These are phyloP conservation scores for Hyphantria cunea DNA, from an alignment of 1,140 invertebrate species.

Conservation along the genomic window DNA sequence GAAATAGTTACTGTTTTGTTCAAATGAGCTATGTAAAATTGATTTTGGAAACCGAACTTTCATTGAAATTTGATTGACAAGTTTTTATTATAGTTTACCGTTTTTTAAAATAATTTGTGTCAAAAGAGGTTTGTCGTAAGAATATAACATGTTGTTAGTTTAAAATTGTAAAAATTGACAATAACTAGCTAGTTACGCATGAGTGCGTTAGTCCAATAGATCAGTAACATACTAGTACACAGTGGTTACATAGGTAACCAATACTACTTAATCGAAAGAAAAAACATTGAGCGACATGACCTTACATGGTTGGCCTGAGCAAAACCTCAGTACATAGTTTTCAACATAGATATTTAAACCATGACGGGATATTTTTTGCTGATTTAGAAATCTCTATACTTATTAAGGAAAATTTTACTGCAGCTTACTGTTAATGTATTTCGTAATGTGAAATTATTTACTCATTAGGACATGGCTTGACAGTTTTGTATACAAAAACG, in stretches of 20 bases:
- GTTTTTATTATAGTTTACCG: background rate
- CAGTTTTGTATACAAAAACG: slow-evolving; percentile 16
- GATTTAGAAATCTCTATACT: slow-evolving; percentile 23
- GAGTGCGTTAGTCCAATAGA: too few relatives aligned
- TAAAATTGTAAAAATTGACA: too few relatives aligned
- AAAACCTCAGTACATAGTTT: slow-evolving; percentile 33
- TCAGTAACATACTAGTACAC: too few relatives aligned
- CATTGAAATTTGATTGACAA: too few relatives aligned
- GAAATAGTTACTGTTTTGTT: too few relatives aligned
- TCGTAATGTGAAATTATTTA: slow-evolving; percentile 18
- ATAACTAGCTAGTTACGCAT: too few relatives aligned
- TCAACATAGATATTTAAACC: slow-evolving; percentile 15
- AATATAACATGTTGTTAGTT: too few relatives aligned
- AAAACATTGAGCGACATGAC: slow-evolving; percentile 20
- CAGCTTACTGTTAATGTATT: slow-evolving; percentile 21
- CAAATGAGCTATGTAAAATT: too few relatives aligned
- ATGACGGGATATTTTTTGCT: slow-evolving; percentile 12
- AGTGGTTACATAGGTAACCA: slow-evolving; percentile 10
- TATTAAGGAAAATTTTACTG: slow-evolving; percentile 16
- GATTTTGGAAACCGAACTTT: too few relatives aligned
- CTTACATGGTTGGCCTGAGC: slow-evolving; percentile 24
- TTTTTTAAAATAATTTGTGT: background rate
- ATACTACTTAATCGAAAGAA: slow-evolving; percentile 19
- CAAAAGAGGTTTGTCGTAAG: background rate
- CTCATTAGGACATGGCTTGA: background rate